Percentiles rank a stretch among this genome's conserved stretches.
These are phyloP conservation scores for Crax fasciolata DNA, from an alignment of 2,797 vertebrate genomes.

Conservation along the genomic window DNA sequence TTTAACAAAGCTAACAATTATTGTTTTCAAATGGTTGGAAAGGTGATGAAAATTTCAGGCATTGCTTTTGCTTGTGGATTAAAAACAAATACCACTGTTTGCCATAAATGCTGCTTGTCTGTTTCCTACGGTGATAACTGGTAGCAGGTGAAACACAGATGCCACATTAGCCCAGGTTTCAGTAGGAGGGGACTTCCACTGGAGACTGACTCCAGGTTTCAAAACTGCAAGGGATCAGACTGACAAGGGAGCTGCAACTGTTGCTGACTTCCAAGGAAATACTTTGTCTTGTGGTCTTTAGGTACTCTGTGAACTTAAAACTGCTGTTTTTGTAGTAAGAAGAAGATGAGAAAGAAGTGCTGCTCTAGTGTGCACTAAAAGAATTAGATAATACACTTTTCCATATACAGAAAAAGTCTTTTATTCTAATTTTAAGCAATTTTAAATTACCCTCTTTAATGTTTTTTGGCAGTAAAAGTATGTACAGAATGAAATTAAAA, in stretches of 20 bases:
- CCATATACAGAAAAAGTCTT: background rate
- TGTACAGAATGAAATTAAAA: conserved; percentile 39
- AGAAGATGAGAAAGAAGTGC: background rate
- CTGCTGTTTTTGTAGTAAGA: background rate
- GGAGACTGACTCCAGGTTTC: background rate
- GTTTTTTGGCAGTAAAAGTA: conserved; percentile 13
- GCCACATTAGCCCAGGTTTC: background rate
- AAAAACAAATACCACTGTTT: conserved; percentile 39
- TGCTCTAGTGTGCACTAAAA: background rate
- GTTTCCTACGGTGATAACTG: background rate
- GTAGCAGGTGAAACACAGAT: background rate
- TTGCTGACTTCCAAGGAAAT: background rate
- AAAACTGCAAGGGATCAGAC: background rate
- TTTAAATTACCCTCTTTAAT: background rate
- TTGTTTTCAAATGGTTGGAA: conserved; percentile 61
- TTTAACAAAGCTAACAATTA: conserved; percentile 67
- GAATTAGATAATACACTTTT: background rate
- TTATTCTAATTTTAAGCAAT: background rate
- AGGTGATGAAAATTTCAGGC: conserved; percentile 58
- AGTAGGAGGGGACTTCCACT: background rate
- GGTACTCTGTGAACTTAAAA: background rate
- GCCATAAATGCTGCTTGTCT: conserved; percentile 6
- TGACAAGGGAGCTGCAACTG: background rate
- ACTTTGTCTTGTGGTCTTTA: background rate
- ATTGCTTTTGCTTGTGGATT: background rate